A percentile compares a stretch with the other conserved stretches of the same genome.
Evolutionary conservation across 2,888 invertebrate genomes (phyloP).

Genomic region (Perdita meconis): DNA sequence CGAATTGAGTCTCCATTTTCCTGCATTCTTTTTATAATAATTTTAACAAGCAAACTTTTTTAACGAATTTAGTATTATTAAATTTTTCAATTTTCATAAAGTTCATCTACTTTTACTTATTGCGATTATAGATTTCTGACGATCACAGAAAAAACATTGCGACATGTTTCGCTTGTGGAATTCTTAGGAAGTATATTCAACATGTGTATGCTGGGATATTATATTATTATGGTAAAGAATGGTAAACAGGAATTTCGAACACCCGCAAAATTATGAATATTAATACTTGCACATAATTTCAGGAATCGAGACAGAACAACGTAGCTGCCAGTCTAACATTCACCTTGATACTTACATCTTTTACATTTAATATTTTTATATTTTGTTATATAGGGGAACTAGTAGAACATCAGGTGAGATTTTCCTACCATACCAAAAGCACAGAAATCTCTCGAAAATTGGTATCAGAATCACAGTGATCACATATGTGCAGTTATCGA

Average conservation of each 20-base stretch:
- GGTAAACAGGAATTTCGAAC: no score
- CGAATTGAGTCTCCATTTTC: no score
- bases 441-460: no score
- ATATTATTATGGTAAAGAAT: constrained; percentile 71
- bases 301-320: constrained; percentile 45
- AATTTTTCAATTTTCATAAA: no score
- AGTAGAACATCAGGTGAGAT: constrained; percentile 69
- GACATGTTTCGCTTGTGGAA: constrained; percentile 76
- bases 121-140: constrained; percentile 41
- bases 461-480: no score
- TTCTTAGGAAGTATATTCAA: constrained; percentile 76
- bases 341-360: constrained; percentile 69
- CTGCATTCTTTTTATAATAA: no score
- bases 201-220: constrained; percentile 77
- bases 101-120: neutral
- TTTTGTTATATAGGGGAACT: constrained; percentile 78
- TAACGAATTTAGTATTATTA: no score
- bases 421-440: neutral
- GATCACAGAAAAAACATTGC: constrained; percentile 52
- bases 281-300: neutral
- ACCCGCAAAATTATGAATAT: neutral
- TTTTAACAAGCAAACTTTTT: no score
- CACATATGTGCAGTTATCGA: no score
- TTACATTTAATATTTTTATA: constrained; percentile 77
- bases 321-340: constrained; percentile 54